Evolutionary conservation across 2,888 invertebrate species (phyloP).

Genomic region (Myopa tessellatipennis): DNA sequence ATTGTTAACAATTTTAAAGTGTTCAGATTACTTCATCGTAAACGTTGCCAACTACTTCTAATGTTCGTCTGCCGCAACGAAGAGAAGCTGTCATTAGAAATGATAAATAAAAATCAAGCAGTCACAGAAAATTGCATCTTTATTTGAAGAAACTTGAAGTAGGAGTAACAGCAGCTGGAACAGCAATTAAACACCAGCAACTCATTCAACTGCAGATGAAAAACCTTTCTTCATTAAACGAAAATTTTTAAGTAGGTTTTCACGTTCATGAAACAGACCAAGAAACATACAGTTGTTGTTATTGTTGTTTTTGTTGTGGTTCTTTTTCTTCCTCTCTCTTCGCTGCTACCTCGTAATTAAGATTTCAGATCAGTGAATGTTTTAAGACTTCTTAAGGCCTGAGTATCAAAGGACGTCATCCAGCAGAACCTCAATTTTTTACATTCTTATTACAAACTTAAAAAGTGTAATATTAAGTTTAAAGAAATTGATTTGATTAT

Average conservation of each 20-base stretch:
- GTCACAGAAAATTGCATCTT: neutral
- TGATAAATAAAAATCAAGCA: too few relatives aligned
- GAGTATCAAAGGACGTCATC: too few relatives aligned
- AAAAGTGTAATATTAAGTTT: neutral
- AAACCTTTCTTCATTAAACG: neutral
- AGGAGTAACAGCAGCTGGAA: neutral
- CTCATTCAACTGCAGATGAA: neutral
- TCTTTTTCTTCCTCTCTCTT: too few relatives aligned
- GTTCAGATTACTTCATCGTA: neutral
- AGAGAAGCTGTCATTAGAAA: too few relatives aligned
- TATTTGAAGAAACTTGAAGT: neutral
- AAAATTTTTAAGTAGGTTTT: neutral
- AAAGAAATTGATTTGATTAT: neutral
- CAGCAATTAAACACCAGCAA: neutral
- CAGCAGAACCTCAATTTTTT: too few relatives aligned
- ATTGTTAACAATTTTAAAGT: neutral
- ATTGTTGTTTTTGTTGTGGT: too few relatives aligned
- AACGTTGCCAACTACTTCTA: neutral
- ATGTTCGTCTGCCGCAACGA: neutral
- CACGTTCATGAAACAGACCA: neutral
- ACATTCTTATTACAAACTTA: neutral
- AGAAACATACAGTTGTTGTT: neutral
- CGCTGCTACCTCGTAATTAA: neutral
- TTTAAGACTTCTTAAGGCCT: neutral
- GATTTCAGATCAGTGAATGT: neutral